phyloP scores from a whole-genome alignment of 2,113 vertebrate species.

The Ptilorrhoa leucosticta region DNA sequence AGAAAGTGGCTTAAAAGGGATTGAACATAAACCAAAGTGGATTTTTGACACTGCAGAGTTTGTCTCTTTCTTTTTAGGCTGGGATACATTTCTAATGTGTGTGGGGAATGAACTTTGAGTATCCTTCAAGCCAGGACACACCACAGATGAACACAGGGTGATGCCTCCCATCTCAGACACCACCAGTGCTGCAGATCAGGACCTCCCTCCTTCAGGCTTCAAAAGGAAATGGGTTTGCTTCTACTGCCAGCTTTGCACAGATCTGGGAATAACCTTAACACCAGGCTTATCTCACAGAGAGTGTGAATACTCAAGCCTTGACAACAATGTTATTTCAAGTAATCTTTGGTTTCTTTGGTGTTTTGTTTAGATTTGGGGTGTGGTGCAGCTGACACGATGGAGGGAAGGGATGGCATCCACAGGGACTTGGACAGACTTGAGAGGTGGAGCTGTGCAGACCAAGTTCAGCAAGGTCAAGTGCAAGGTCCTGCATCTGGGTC shows the following conservation, averaged over 20 bases:
- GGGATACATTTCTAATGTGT: background rate
- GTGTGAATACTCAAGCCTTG: background rate
- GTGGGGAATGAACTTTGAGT: background rate
- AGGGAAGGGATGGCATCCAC: background rate
- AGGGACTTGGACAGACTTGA: background rate
- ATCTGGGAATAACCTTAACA: background rate
- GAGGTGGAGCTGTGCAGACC: background rate
- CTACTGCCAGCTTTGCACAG: background rate
- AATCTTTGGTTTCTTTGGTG: background rate
- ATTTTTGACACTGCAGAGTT: background rate
- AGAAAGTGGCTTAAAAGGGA: background rate
- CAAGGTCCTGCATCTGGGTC: background rate
- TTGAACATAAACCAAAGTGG: background rate
- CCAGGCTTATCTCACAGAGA: background rate
- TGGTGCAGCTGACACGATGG: rapidly evolving
- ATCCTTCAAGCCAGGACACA: background rate
- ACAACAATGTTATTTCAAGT: background rate
- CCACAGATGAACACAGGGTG: background rate
- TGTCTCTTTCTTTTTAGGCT: background rate
- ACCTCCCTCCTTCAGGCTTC: background rate
- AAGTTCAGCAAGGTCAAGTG: background rate
- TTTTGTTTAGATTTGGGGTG: background rate
- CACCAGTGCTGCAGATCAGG: background rate
- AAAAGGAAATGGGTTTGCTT: background rate
- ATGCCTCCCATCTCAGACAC: background rate